These are phyloP conservation scores for Drosophila bocki DNA, from an alignment of 1,140 invertebrate genomes.

Conservation along the genomic window DNA sequence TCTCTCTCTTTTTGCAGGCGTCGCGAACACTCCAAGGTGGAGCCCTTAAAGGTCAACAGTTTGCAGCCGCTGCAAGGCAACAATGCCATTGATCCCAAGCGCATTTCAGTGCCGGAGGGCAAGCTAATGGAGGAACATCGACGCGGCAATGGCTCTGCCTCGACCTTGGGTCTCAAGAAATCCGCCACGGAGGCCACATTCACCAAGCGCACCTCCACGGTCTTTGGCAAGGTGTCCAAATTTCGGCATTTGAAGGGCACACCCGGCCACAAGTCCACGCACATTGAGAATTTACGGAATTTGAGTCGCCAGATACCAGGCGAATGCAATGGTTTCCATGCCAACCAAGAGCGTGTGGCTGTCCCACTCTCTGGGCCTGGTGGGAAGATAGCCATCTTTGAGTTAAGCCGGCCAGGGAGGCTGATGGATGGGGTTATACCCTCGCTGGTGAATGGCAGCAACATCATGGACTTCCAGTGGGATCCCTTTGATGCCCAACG, in stretches of 20 bases:
- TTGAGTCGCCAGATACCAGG: slow-evolving; percentile 96
- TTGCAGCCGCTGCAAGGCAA: slow-evolving; percentile 39
- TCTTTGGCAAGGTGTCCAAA: slow-evolving; percentile 96
- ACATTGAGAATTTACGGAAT: slow-evolving; percentile 96
- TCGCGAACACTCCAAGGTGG: slow-evolving; percentile 76
- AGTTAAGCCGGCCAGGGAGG: slow-evolving; percentile 91
- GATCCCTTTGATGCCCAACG: slow-evolving; percentile 94
- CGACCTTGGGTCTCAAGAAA: slow-evolving; percentile 63
- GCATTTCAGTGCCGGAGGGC: slow-evolving; percentile 80
- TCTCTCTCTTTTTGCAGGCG: slow-evolving; percentile 41
- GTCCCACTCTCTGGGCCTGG: slow-evolving; percentile 95
- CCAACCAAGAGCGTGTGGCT: slow-evolving; percentile 93
- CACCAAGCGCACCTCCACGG: slow-evolving; percentile 93
- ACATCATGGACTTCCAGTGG: slow-evolving; percentile 96
- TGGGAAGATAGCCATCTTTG: slow-evolving; percentile 95
- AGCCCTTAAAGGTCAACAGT: slow-evolving; percentile 65
- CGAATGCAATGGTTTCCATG: slow-evolving; percentile 97
- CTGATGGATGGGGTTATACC: slow-evolving; percentile 92
- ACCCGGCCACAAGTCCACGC: slow-evolving; percentile 94
- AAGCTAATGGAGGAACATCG: slow-evolving; percentile 77
- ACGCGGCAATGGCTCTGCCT: slow-evolving; percentile 57
- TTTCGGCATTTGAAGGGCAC: slow-evolving; percentile 97
- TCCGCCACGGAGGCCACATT: slow-evolving; percentile 87
- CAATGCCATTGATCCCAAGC: slow-evolving; percentile 63
- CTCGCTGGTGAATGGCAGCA: slow-evolving; percentile 94